Conservation (phyloP, 2,888 invertebrate genomes). For the Heteropelma amictum region DNA sequence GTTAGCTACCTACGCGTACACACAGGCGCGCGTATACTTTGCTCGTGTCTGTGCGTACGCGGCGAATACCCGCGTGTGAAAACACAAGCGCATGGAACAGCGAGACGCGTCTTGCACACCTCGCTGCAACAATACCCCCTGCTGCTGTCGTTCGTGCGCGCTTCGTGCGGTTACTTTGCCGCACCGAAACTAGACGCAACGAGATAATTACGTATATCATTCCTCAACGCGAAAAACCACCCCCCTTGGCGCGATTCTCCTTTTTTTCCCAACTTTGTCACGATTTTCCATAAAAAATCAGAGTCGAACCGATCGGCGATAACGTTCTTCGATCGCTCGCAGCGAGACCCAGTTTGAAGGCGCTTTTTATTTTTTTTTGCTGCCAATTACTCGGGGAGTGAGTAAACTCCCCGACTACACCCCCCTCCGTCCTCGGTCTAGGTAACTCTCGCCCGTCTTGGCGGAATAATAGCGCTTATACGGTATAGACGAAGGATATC, state of each 20-base stretch:
- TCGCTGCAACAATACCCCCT: constrained; percentile 26
- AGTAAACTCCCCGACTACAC: not conserved
- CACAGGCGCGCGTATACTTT: constrained; percentile 21
- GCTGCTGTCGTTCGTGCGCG: constrained; percentile 38
- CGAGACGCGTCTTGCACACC: not conserved
- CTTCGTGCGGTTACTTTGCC: constrained; percentile 30
- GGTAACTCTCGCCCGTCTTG: not conserved
- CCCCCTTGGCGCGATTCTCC: too few species aligned
- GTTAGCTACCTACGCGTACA: constrained; percentile 59
- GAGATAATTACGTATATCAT: constrained; percentile 36
- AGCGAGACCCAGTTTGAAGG: too few species aligned
- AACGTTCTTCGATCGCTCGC: too few species aligned
- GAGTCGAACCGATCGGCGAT: too few species aligned
- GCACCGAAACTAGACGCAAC: constrained; percentile 45
- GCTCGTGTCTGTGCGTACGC: too few species aligned
- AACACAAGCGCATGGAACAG: not conserved
- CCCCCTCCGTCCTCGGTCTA: not conserved
- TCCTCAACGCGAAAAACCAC: too few species aligned
- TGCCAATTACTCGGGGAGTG: too few species aligned
- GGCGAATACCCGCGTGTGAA: too few species aligned
- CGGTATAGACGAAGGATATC: constrained; percentile 29
- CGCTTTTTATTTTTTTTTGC: too few species aligned
- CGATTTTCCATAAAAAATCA: too few species aligned
- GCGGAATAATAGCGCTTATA: constrained; percentile 34
- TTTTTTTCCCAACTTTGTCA: too few species aligned